Evolutionary conservation across 2,113 vertebrate genomes (phyloP), one percentile per base, ranked within the genome.

Genomic region (Carassius carassius): DNA sequence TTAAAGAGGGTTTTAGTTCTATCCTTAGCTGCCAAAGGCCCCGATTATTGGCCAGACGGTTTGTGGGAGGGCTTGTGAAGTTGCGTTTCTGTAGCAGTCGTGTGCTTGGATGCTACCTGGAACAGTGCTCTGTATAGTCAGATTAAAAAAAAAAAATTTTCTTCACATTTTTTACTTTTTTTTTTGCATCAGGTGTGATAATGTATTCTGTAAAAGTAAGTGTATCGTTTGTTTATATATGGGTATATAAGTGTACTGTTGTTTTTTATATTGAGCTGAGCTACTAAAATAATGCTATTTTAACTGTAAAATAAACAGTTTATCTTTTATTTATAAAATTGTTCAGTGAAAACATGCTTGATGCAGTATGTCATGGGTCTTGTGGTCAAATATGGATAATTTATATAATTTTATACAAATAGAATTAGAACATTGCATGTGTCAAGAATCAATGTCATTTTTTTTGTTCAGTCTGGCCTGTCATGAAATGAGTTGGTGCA

Each of bases 1-100:
- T 95, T 96, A 96, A 93, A 91, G 90, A 90, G 94, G 96, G 94
- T 97, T 97, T 96, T 90, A 88, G 85, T 93, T 95, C 95, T 96
- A 96, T 96, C 94, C 92, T 95, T 95, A 94, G 95, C 90, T 90
- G 90, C 89, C 49, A 44, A 82, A 82, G 74, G 73, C 62, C 74
- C 67, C 87, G 13, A 86, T 90, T 92, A 90, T 89, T 77, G 58
- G 32, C n/a, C 87, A 82, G 85, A 91, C 90, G 89, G 92, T 90
- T 92, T 91, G 85, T 86, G 37, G 32, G 73, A 88, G 84, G 84
- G 84, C 86, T 62, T 37, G 79, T 81, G 63, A 83, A 90, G 60
- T 23, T 78, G 54, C 65, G n/a, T n/a, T n/a, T n/a, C n/a, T 74
- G 79, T 85, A 6, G 58, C 51, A 75, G n/a, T 87, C 54, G 21